Evolutionary conservation across 1,140 invertebrate species (phyloP).

Genomic region (Lanistes nyassanus): DNA sequence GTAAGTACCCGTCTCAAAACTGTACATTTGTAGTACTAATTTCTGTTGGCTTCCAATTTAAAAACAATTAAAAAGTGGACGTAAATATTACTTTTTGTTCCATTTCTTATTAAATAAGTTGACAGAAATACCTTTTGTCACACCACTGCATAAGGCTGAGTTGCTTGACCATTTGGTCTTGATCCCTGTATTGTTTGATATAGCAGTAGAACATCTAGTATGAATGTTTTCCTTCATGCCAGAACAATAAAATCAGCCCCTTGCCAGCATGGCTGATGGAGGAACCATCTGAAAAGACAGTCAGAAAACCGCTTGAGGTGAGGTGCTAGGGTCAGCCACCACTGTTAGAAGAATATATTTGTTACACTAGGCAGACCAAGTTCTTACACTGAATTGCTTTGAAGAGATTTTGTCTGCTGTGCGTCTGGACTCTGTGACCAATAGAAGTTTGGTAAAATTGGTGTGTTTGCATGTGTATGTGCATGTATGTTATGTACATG

Average conservation of each 20-base stretch:
- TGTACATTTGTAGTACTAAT: neutral
- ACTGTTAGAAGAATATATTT: neutral
- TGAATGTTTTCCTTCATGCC: constrained; percentile 18
- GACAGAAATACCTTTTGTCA: too few relatives aligned
- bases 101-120: neutral
- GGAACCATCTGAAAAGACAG: constrained; percentile 38
- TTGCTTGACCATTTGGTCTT: too few relatives aligned
- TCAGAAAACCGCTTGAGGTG: constrained; percentile 52
- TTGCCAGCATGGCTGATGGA: constrained; percentile 57
- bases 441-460: neutral
- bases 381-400: too few relatives aligned
- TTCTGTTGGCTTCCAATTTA: neutral
- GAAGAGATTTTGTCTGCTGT: too few relatives aligned
- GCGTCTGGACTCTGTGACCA: too few relatives aligned
- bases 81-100: neutral
- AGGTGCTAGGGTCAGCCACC: neutral
- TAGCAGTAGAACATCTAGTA: neutral
- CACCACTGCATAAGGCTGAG: too few relatives aligned
- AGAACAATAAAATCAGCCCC: constrained; percentile 40
- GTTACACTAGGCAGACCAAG: neutral
- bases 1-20: constrained; percentile 27
- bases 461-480: neutral
- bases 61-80: too few relatives aligned
- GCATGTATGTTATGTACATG: neutral
- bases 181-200: neutral